These are phyloP conservation scores for Eilema sororculum DNA, from an alignment of 2,888 invertebrate genomes.

Conservation along the genomic window DNA sequence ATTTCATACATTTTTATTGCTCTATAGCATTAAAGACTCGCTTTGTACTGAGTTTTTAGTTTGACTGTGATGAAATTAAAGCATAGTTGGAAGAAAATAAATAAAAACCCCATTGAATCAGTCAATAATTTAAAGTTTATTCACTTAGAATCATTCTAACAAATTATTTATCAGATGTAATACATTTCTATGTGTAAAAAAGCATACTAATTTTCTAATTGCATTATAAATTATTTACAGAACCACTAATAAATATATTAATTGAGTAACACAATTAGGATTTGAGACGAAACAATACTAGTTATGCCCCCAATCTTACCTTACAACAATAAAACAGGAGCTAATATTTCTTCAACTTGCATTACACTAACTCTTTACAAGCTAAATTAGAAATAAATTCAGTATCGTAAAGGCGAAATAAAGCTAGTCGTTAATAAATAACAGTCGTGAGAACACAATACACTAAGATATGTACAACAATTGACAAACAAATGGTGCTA, in stretches of 20 bases:
- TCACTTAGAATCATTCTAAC: constrained; percentile 67
- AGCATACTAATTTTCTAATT: constrained; percentile 74
- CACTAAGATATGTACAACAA: constrained; percentile 66
- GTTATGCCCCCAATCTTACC: constrained; percentile 28
- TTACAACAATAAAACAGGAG: constrained; percentile 37
- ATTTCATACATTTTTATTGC: too few species aligned
- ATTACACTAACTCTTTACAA: constrained; percentile 40
- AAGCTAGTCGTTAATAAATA: constrained; percentile 51
- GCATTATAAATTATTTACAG: constrained; percentile 70
- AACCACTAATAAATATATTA: constrained; percentile 49
- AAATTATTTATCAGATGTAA: constrained; percentile 61
- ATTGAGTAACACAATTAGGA: constrained; percentile 54
- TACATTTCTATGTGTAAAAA: constrained; percentile 73
- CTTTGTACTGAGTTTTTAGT: too few species aligned
- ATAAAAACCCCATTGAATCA: constrained; percentile 56
- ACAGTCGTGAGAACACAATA: constrained; percentile 54
- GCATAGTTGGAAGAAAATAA: too few species aligned
- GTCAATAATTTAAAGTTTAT: constrained; percentile 81
- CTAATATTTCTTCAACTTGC: constrained; percentile 36
- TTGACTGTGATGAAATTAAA: too few species aligned
- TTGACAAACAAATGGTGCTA: constrained; percentile 58
- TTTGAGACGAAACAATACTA: constrained; percentile 50
- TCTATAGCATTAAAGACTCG: too few species aligned
- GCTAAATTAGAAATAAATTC: constrained; percentile 28
- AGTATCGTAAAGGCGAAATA: constrained; percentile 38